Base-by-base conservation (phyloP, 1,140 invertebrate genomes). In the Lethocerus indicus region DNA sequence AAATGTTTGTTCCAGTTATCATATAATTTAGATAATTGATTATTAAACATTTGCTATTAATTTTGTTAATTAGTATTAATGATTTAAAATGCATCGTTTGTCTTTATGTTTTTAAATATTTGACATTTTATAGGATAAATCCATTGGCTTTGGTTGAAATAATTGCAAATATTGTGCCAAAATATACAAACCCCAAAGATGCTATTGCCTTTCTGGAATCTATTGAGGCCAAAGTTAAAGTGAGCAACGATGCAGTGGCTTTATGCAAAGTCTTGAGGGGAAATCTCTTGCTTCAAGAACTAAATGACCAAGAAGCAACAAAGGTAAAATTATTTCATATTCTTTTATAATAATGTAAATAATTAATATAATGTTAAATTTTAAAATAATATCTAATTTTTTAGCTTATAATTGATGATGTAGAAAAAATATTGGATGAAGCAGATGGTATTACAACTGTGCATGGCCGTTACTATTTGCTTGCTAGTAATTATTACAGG, bases 401-500 rank as follows among this genome's bases (percentile, higher is more conserved):
- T 45, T 56, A 79, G 70, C 81, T 82, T 62, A 78, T 96, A 16
- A 86, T 98, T 47, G 90, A 94, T 59, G 82, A 92, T 59, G 75
- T 94, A 32, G 84, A 92, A 60, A 73, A 75, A 37, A 77, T 88
- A 36, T 65, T 98, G 9, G 87, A 95, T 61, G 79, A 84, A 56
- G 76, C 89, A 0, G 86, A 93, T 64, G 91, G 91, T 27, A 78
- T 98, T 3, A 92, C 90, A 0, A 69, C 87, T 1, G 91, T 98
- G 6, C 94, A 97, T 65, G 88, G 89, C 13, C 73, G 90, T 58
- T 98, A 91, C 66, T 98, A 97, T 63, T 80, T 93, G 53, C 70
- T 98, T 25, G 89, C 91, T 2, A 91, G 90, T 35, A 81, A 93
- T 54, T 88, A 96, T 57, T 87, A 90, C 62, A 71, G 79, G 58